phyloP scores from a whole-genome alignment of 2,113 vertebrate species.

The Corythornis vintsioides region DNA sequence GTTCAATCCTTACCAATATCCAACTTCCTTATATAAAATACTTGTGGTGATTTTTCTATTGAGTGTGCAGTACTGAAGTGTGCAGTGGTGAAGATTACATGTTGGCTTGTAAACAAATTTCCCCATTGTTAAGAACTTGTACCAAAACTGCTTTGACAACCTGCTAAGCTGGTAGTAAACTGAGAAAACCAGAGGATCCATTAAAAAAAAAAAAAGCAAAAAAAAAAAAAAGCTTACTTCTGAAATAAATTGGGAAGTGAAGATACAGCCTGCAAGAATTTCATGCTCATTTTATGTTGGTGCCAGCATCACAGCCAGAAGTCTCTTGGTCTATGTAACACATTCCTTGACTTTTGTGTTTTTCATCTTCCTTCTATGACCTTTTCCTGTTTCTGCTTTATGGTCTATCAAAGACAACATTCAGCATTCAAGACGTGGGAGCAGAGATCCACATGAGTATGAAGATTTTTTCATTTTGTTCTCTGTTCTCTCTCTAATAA shows the following conservation, averaged over 20 bases:
- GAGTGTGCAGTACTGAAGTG: neutral
- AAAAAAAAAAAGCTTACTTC: too few relatives aligned
- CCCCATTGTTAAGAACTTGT: neutral
- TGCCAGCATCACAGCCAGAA: neutral
- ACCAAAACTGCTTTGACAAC: neutral
- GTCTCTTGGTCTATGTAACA: neutral
- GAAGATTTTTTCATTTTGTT: neutral
- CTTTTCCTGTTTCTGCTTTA: neutral
- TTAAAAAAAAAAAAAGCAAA: too few relatives aligned
- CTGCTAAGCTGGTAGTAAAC: neutral
- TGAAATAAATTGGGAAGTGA: neutral
- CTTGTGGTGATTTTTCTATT: neutral
- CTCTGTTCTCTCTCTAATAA: neutral
- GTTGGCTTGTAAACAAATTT: neutral
- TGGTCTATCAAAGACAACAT: neutral
- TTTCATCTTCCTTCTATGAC: neutral
- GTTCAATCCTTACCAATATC: neutral
- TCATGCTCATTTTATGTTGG: neutral
- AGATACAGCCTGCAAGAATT: neutral
- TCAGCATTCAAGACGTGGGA: neutral
- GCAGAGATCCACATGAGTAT: neutral
- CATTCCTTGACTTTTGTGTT: neutral
- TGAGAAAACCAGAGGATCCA: neutral
- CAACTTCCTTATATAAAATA: neutral
- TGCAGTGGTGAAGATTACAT: neutral